Evolutionary conservation across 2,113 vertebrate species (phyloP).

Genomic region (Ellobius talpinus): DNA sequence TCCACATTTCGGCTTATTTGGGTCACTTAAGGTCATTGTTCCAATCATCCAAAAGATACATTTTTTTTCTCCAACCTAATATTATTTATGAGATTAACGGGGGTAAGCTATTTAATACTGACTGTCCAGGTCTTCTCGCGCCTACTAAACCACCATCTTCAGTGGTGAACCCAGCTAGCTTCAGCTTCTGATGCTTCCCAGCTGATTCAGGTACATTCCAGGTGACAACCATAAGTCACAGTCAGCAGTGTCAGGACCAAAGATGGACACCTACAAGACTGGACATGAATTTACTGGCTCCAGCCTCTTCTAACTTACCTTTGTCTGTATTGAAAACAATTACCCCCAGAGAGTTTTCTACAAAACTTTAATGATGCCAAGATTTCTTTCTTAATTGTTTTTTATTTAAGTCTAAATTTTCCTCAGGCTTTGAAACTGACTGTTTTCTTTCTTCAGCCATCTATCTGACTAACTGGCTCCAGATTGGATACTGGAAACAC

Average conservation of each 20-base stretch:
- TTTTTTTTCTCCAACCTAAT: background rate
- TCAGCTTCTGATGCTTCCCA: background rate
- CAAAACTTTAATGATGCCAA: background rate
- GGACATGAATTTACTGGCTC: background rate
- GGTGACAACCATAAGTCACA: background rate
- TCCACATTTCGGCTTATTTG: background rate
- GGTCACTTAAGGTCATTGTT: background rate
- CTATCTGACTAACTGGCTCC: too few species aligned
- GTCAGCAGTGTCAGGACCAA: conserved; percentile 36
- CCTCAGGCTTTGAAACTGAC: background rate
- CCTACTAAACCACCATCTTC: background rate
- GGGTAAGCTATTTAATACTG: background rate
- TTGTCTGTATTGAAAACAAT: background rate
- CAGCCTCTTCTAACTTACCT: background rate
- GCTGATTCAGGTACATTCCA: background rate
- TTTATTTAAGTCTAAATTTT: background rate
- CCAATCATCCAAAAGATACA: background rate
- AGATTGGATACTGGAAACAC: too few species aligned
- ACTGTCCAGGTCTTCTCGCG: background rate
- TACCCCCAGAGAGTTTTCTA: background rate
- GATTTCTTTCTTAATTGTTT: background rate
- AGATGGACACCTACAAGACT: background rate
- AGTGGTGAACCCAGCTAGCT: background rate
- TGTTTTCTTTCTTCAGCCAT: background rate
- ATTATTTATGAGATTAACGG: background rate